Evolutionary conservation across 2,888 invertebrate genomes (phyloP), one percentile per base, ranked within the genome.

Genomic region (Cyaniris semiargus): DNA sequence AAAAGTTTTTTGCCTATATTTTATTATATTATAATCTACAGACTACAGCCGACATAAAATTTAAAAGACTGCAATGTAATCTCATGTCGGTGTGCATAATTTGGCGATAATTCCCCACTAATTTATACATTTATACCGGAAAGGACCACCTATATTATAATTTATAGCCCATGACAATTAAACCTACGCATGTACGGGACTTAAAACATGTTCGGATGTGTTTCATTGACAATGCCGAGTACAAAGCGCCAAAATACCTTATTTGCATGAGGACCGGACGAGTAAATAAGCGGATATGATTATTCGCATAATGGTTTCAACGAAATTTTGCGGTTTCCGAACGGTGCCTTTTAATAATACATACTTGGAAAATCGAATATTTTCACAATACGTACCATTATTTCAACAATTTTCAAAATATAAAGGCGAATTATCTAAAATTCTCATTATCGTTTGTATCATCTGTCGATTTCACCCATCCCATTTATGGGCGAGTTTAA

Each of bases 231-330:
- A 76, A 71, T 75, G 31, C 74, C 44, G 71, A 58, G 60, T 75
- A 77, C 48, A 81, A 80, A 79, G 79, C 71, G 53, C 77, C 81
- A 78, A 80, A 83, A 81, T 80, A 75, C 79, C 74, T 79, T 80
- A 84, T 84, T 84, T 82, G 82, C 84, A 83, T 83, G 81, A 80
- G 80, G 84, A 87, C 86, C 84, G 86, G 85, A 87, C 85, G 86
- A 87, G 85, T 88, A 86, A 91, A 91, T 89, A 90, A 86, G 84
- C 91, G 92, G 93, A 93, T 89, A 88, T 85, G 86, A 85, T 86
- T 86, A 86, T 88, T 84, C 83, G 84, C 85, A 88, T 89, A 89
- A 90, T 88, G 87, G 86, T 85, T 86, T 90, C 88, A 86, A 87
- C 66, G 75, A 86, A 84, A 84, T 82, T 84, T 81, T 82, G 82